Evolutionary conservation across 2,888 invertebrate species (phyloP), one percentile per base, ranked within the genome.

Genomic region (Dicranocentrus wangi): DNA sequence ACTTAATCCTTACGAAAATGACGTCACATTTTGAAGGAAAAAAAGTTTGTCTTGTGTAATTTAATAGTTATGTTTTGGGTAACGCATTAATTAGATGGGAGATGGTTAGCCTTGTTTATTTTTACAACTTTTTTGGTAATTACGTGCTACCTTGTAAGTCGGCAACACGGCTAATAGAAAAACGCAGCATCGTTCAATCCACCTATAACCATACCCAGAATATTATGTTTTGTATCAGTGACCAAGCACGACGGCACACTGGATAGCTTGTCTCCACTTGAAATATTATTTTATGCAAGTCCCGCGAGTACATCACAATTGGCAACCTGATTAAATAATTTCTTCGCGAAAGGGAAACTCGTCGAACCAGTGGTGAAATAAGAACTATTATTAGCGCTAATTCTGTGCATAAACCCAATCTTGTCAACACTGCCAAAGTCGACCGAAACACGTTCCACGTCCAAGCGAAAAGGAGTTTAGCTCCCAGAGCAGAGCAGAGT

Each of bases 81-180:
- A 68, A 68, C 68, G 68, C 75, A 66, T 75, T 75, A 75, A 76
- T 68, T 68, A 68, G 25, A 72, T 32, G 51, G 51, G 27, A 43
- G 47, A 71, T 70, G 70, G 32, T 70, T 70, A 70, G 39, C 19
- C 51, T 51, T 51, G 17, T 51, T 51, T 51, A 51, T 17, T 19
- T 51, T 25, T 23, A 13, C 7, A 23, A 55, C 7, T 21, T 21
- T 21, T 55, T 25, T 25, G 21, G 7, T 13, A 23, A 51, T 15
- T n/a, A 51, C 21, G 2, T 51, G 19, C 39, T 39, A 5, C 5
- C 13, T 39, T 17, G 51, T 17, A 51, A n/a, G 51, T 8, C 7
- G 39, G 13, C 39, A 39, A n/a, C n/a, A n/a, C n/a, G n/a, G n/a
- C n/a, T n/a, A n/a, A n/a, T n/a, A n/a, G n/a, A n/a, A n/a, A n/a